A percentile compares a stretch with the other conserved stretches of the same genome.
These are phyloP conservation scores for Formicarius rufipectus DNA, from an alignment of 2,113 vertebrate species.

Conservation along the genomic window DNA sequence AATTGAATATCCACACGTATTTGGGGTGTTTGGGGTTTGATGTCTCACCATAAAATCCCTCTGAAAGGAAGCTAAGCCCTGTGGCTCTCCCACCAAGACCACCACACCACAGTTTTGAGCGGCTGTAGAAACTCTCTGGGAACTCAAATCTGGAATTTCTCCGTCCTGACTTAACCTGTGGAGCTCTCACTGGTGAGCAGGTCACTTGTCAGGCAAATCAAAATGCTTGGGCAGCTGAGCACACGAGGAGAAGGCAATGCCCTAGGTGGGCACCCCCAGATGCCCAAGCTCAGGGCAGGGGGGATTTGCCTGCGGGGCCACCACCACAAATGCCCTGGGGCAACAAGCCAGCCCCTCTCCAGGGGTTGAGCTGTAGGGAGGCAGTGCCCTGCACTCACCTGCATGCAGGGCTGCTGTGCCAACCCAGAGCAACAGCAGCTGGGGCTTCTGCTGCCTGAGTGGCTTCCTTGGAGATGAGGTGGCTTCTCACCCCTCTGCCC, in stretches of 20 bases:
- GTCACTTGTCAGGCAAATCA: neutral
- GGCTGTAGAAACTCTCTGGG: neutral
- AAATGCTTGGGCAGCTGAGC: neutral
- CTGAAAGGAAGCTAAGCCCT: neutral
- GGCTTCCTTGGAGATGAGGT: neutral
- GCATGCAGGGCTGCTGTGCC: neutral
- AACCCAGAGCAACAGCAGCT: neutral
- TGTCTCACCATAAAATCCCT: neutral
- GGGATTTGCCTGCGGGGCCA: no score
- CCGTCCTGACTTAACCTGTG: neutral
- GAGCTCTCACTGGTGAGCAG: neutral
- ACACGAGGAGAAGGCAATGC: neutral
- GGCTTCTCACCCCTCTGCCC: neutral
- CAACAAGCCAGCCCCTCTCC: no score
- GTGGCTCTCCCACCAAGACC: neutral
- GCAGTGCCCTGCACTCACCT: neutral
- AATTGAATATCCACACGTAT: neutral
- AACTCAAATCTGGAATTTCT: neutral
- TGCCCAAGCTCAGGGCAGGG: rapidly evolving
- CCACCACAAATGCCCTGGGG: no score
- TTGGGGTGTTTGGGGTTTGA: neutral
- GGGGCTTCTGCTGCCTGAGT: rapidly evolving
- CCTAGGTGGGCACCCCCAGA: neutral
- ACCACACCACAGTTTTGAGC: neutral
- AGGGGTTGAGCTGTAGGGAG: neutral